phyloP scores from a whole-genome alignment of 2,888 invertebrate species.

The Tanypteryx hageni region DNA sequence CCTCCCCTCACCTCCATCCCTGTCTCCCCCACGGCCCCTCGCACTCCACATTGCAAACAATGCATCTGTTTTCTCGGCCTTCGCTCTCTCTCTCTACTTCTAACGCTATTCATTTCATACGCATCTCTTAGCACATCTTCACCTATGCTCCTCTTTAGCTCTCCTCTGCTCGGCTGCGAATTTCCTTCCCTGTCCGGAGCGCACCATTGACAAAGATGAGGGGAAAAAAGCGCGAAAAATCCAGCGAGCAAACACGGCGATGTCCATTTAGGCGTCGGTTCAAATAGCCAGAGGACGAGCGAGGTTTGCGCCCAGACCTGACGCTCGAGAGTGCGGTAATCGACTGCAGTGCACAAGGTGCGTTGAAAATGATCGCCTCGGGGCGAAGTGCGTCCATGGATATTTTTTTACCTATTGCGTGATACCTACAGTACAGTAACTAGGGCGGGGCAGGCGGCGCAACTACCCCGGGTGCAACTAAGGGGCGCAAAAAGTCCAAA shows the following conservation, averaged over 20 bases:
- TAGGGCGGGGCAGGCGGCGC: too few relatives aligned
- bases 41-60: slow-evolving; percentile 44
- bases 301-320: not conserved
- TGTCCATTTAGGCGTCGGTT: slow-evolving; percentile 19
- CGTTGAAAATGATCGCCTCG: not conserved
- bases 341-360: not conserved
- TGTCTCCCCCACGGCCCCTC: not conserved
- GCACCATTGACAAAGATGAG: not conserved
- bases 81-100: slow-evolving; percentile 34
- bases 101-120: not conserved
- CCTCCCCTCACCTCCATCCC: not conserved
- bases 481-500: too few relatives aligned
- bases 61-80: slow-evolving; percentile 50
- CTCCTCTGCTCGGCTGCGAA: slow-evolving; percentile 12
- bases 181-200: not conserved
- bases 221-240: slow-evolving; percentile 1
- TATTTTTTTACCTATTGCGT: too few relatives aligned
- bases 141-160: not conserved
- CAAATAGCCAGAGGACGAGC: not conserved
- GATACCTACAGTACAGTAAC: too few relatives aligned
- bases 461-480: too few relatives aligned
- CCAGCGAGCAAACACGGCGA: not conserved
- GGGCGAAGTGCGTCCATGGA: too few relatives aligned
- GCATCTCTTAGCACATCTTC: not conserved
- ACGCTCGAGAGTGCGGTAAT: not conserved